Evolutionary conservation across 2,797 vertebrate species (phyloP).

Genomic region (Iguana delicatissima): DNA sequence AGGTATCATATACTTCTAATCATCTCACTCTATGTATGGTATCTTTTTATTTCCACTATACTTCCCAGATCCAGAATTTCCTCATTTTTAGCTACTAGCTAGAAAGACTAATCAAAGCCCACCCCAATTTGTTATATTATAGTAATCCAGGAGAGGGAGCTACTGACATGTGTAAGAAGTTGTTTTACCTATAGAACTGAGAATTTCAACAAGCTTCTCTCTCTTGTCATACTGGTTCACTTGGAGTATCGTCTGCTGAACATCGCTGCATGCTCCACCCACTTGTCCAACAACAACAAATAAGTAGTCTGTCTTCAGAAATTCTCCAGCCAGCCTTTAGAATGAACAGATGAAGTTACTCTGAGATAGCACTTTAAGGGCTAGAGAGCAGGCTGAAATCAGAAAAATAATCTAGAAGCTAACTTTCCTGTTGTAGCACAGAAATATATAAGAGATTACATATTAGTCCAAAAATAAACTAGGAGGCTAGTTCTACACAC

Average conservation of each 20-base stretch:
- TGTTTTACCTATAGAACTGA: conserved; percentile 85
- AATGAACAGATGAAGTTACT: conserved; percentile 42
- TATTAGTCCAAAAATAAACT: background rate
- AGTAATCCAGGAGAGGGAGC: background rate
- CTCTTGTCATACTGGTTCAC: conserved; percentile 89
- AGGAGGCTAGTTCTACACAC: background rate
- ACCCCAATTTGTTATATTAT: background rate
- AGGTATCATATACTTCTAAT: background rate
- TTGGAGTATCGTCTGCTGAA: conserved; percentile 88
- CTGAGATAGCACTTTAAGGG: background rate
- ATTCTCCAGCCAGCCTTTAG: conserved; percentile 88
- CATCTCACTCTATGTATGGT: too few species aligned
- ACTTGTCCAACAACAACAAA: conserved; percentile 93
- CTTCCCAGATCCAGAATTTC: background rate
- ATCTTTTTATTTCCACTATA: background rate
- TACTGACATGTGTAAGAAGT: conserved; percentile 4
- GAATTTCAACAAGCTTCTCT: conserved; percentile 88
- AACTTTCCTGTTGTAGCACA: background rate
- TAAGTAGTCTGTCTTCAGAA: conserved; percentile 89
- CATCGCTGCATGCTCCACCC: conserved; percentile 93
- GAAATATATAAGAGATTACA: background rate
- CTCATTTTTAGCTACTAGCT: background rate
- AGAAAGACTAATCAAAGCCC: background rate
- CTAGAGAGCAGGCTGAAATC: background rate
- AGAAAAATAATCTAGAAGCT: rapidly evolving